Conservation (phyloP, 2,113 vertebrate genomes). For the cattle (Bos taurus) region DNA sequence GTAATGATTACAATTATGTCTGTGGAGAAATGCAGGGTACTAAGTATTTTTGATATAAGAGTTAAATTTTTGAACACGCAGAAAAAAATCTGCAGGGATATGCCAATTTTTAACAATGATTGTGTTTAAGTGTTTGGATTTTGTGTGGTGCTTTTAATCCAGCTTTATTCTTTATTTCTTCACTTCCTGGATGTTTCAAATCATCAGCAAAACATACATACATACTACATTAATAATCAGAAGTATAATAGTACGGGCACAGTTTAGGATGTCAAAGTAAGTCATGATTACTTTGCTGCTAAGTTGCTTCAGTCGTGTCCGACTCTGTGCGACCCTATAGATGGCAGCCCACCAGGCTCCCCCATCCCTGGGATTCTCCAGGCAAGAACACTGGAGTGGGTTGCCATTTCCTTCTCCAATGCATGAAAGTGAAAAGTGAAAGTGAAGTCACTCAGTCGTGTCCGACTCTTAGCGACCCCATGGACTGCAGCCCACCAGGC, state of each 20-base stretch:
- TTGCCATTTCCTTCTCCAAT: too few relatives aligned
- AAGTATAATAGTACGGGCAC: background rate
- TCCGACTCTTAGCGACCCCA: too few relatives aligned
- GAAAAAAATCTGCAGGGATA: background rate
- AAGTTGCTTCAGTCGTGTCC: too few relatives aligned
- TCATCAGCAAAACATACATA: background rate
- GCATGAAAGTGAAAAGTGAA: too few relatives aligned
- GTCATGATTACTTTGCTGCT: background rate
- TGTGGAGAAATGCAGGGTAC: background rate
- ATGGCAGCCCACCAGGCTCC: too few relatives aligned
- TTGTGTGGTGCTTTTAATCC: background rate
- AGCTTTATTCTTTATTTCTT: background rate
- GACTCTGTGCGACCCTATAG: too few relatives aligned
- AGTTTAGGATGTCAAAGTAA: background rate
- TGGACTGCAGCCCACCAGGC: too few relatives aligned
- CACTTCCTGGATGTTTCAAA: background rate
- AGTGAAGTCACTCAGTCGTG: too few relatives aligned
- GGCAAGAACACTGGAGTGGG: too few relatives aligned
- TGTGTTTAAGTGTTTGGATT: background rate
- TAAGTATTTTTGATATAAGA: background rate
- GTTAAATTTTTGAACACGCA: background rate
- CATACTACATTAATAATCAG: background rate
- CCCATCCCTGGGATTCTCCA: too few relatives aligned
- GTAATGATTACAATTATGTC: background rate
- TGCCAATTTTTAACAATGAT: background rate